phyloP scores from a whole-genome alignment of 2,113 vertebrate genomes.

The Dicerorhinus sumatrensis region DNA sequence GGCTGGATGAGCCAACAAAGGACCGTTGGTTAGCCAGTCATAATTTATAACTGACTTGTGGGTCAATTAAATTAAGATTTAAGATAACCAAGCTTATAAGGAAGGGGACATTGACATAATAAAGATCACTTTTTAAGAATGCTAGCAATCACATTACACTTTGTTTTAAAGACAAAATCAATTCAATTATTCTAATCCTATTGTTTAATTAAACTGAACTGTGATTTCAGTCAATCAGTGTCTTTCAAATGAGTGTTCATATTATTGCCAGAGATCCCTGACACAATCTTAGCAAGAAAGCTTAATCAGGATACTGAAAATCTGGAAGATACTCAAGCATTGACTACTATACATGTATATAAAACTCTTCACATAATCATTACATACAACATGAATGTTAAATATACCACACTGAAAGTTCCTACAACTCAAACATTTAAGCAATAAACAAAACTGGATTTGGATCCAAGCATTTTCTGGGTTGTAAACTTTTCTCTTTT shows the following conservation, averaged over 20 bases:
- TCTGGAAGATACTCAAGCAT: background rate
- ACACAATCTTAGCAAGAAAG: background rate
- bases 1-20: background rate
- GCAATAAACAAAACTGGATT: background rate
- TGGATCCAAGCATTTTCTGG: background rate
- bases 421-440: slow-evolving; percentile 23
- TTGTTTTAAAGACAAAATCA: slow-evolving; percentile 30
- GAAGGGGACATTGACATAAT: background rate
- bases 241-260: background rate
- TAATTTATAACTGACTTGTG: background rate
- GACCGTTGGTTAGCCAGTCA: background rate
- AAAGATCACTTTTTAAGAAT: background rate
- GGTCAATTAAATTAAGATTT: slow-evolving; percentile 18
- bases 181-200: background rate
- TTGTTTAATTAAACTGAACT: slow-evolving; percentile 40
- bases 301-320: background rate
- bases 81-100: background rate
- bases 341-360: background rate
- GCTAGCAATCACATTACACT: background rate
- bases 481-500: background rate
- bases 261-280: background rate
- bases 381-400: background rate
- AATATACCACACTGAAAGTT: background rate
- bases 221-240: background rate
- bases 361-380: background rate